phyloP scores from a whole-genome alignment of 2,113 vertebrate species.

The Silurus meridionalis region DNA sequence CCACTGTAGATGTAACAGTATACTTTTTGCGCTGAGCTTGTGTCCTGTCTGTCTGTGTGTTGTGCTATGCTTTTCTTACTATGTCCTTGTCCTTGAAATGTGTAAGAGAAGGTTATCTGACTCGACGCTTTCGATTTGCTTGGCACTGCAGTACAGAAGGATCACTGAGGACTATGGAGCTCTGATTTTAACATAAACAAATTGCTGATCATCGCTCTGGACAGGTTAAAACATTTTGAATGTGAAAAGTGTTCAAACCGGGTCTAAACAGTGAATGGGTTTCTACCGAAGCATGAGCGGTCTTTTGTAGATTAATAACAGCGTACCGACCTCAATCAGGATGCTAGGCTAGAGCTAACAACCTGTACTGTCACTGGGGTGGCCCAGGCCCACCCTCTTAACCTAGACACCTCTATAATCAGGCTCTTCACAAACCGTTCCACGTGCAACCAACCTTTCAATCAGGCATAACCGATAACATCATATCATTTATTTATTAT shows the following conservation, averaged over 20 bases:
- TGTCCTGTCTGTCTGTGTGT: not conserved
- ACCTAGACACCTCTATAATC: not conserved
- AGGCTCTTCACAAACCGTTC: not conserved
- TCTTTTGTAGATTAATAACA: not conserved
- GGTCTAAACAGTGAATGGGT: too few species aligned
- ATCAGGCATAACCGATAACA: not conserved
- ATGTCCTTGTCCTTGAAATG: constrained; percentile 78
- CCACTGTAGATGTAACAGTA: not conserved
- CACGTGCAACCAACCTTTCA: not conserved
- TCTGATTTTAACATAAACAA: not conserved
- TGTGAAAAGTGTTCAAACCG: not conserved
- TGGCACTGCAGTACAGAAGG: constrained; percentile 74
- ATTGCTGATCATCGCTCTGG: not conserved
- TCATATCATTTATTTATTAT: not conserved
- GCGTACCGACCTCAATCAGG: not conserved
- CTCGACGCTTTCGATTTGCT: constrained; percentile 77
- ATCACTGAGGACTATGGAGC: constrained; percentile 67
- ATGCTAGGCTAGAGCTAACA: not conserved
- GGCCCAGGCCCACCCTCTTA: not conserved
- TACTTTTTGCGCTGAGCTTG: not conserved
- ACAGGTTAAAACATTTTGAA: not conserved
- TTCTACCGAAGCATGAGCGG: not conserved
- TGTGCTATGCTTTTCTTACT: constrained; percentile 54
- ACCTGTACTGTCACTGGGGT: not conserved
- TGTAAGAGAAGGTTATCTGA: constrained; percentile 79